Percentiles rank a stretch among this genome's conserved stretches.
phyloP scores from a whole-genome alignment of 2,797 vertebrate genomes.

The Tragelaphus eurycerus region DNA sequence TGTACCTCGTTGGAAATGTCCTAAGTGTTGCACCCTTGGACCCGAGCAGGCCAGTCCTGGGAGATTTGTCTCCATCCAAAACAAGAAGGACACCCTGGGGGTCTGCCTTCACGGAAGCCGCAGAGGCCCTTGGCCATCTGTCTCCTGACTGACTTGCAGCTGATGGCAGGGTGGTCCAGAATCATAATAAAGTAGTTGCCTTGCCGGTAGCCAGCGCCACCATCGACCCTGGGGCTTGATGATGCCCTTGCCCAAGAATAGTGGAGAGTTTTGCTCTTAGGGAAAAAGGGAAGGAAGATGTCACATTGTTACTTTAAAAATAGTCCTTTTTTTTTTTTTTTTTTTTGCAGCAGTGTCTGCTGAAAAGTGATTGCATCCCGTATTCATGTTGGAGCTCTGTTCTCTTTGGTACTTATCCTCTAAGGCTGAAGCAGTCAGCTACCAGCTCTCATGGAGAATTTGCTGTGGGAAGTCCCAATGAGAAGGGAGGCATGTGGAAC shows the following conservation, averaged over 20 bases:
- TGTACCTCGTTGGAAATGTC: background rate
- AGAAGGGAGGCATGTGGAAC: background rate
- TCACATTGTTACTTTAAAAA: background rate
- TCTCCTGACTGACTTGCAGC: background rate
- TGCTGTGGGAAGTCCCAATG: background rate
- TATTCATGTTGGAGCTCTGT: background rate
- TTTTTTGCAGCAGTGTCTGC: background rate
- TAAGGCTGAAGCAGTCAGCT: background rate
- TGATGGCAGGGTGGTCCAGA: background rate
- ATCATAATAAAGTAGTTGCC: rapidly evolving
- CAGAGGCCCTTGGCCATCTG: background rate
- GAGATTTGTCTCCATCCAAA: background rate
- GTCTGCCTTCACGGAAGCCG: background rate
- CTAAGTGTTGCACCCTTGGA: background rate
- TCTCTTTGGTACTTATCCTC: background rate
- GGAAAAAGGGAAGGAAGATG: background rate
- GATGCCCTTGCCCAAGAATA: background rate
- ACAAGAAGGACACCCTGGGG: background rate
- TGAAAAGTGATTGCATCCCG: background rate
- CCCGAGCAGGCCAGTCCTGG: background rate
- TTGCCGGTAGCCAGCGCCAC: background rate
- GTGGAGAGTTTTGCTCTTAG: background rate
- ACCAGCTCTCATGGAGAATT: background rate
- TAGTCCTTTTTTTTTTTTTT: background rate
- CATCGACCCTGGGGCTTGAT: background rate